Evolutionary conservation across 2,888 invertebrate genomes (phyloP).

Genomic region (Eupithecia abbreviata): DNA sequence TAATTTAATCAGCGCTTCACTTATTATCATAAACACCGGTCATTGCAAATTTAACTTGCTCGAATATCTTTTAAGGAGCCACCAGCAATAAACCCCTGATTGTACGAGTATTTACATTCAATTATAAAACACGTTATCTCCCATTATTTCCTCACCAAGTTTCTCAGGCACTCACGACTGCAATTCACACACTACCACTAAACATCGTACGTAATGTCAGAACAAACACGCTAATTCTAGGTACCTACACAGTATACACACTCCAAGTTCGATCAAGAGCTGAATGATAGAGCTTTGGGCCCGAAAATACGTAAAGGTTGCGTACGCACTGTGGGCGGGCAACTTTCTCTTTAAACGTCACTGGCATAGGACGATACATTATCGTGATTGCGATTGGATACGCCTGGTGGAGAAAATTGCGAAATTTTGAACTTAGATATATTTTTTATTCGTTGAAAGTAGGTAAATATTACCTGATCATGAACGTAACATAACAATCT

Average conservation of each 20-base stretch:
- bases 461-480: neutral
- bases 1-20: slow-evolving; percentile 55
- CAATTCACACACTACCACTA: slow-evolving; percentile 47
- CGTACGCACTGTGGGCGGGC: slow-evolving; percentile 66
- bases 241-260: slow-evolving; percentile 36
- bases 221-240: slow-evolving; percentile 36
- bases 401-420: slow-evolving; percentile 9
- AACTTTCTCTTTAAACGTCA: slow-evolving; percentile 72
- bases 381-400: slow-evolving; percentile 33
- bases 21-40: slow-evolving; percentile 40
- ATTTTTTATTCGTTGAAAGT: neutral
- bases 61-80: slow-evolving; percentile 13
- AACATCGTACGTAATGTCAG: slow-evolving; percentile 34
- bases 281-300: slow-evolving; percentile 47
- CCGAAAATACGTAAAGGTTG: slow-evolving; percentile 50
- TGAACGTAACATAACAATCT: neutral
- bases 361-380: slow-evolving; percentile 41
- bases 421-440: neutral
- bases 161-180: slow-evolving; percentile 44
- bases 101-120: slow-evolving; percentile 27
- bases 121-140: slow-evolving; percentile 45
- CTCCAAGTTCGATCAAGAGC: slow-evolving; percentile 40
- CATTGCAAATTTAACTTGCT: slow-evolving; percentile 34
- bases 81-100: slow-evolving; percentile 14
- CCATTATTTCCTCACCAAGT: slow-evolving; percentile 43